These are phyloP conservation scores for Acinonyx jubatus DNA, from an alignment of 2,113 vertebrate genomes.

Conservation along the genomic window DNA sequence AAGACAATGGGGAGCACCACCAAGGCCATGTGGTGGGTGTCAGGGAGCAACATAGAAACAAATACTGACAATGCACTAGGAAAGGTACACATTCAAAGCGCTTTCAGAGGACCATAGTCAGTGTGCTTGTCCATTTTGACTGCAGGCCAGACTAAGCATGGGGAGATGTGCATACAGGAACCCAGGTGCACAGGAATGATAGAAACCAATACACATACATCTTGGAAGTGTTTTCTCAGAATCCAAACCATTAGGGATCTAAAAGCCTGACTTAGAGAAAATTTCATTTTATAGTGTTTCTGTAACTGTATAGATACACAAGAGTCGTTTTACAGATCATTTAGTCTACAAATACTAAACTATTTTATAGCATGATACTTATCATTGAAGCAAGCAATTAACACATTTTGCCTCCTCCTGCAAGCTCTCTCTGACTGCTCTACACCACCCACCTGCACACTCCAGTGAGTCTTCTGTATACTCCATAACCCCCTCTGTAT, in stretches of 20 bases:
- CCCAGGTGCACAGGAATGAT: background rate
- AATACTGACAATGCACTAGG: background rate
- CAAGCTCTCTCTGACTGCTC: background rate
- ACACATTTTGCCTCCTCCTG: background rate
- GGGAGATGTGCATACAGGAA: background rate
- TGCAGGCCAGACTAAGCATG: accelerated
- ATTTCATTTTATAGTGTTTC: slow-evolving; percentile 30
- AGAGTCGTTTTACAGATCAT: background rate
- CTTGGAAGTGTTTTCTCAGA: background rate
- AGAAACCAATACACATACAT: background rate
- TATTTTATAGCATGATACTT: background rate
- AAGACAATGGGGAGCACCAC: background rate
- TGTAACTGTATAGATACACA: background rate
- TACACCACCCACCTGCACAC: background rate
- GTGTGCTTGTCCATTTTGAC: background rate
- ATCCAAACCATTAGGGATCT: background rate
- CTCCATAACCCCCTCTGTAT: background rate
- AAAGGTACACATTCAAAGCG: background rate
- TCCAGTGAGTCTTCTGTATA: background rate
- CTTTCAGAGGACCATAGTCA: accelerated
- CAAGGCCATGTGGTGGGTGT: background rate
- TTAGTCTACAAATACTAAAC: slow-evolving; percentile 14
- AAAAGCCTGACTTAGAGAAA: background rate
- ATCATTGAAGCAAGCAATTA: background rate
- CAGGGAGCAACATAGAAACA: background rate